Evolutionary conservation across 2,888 invertebrate genomes (phyloP).

Genomic region (Agapostemon virescens): DNA sequence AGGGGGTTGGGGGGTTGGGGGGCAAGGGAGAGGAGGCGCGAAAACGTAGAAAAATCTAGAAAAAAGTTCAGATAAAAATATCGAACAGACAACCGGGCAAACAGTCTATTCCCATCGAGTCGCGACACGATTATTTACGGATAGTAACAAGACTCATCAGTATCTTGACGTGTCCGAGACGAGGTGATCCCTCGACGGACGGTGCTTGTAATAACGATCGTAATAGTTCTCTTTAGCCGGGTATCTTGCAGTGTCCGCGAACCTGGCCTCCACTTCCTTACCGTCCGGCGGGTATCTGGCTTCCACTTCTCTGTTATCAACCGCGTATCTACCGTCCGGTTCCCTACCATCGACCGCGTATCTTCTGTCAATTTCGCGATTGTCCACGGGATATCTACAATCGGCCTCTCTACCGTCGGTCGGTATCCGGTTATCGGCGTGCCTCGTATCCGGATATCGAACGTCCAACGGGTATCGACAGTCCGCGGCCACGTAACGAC

Average conservation of each 20-base stretch:
- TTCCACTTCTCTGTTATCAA: constrained; percentile 66
- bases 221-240: constrained; percentile 78
- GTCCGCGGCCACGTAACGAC: constrained; percentile 66
- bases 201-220: constrained; percentile 79
- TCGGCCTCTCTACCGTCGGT: constrained; percentile 65
- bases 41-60: constrained; percentile 5
- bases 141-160: constrained; percentile 69
- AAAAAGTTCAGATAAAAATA: neutral
- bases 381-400: constrained; percentile 62
- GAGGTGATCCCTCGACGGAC: constrained; percentile 78
- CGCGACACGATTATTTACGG: constrained; percentile 60
- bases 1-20: neutral
- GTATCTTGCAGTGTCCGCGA: constrained; percentile 68
- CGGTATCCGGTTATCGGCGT: constrained; percentile 60
- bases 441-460: constrained; percentile 66
- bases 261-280: constrained; percentile 71
- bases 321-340: constrained; percentile 66
- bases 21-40: no score
- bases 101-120: constrained; percentile 62
- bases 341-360: constrained; percentile 69
- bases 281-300: constrained; percentile 65
- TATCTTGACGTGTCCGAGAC: constrained; percentile 77
- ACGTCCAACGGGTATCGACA: constrained; percentile 63
- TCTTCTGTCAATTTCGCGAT: constrained; percentile 66
- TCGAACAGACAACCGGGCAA: neutral